Evolutionary conservation across 2,113 vertebrate genomes (phyloP), one percentile per base, ranked within the genome.

Genomic region (Oncorhynchus gorbuscha): DNA sequence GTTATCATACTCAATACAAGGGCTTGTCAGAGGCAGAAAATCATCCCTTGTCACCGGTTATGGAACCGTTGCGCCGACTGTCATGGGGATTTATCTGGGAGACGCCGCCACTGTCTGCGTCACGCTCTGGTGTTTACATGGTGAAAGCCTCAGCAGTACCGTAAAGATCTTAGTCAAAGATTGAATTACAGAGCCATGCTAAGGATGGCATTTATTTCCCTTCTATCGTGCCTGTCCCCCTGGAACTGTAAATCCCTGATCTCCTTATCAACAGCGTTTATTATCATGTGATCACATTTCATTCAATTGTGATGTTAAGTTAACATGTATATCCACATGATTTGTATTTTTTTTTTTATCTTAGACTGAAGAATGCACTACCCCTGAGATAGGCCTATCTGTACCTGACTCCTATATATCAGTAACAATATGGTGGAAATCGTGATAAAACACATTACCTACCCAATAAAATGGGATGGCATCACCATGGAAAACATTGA

Each of bases 1-100:
- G 96, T 98, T 97, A 98, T 97, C 96, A 97, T 97, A 97, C 96
- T 97, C 96, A 96, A 97, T 98, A 95, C 94, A 82, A 88, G 82
- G 91, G 91, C 95, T 95, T 97, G 97, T 98, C 97, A 96, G 95
- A 92, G 91, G 95, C 78, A 59, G 97, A 96, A 98, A 98, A 98
- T 97, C 96, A 96, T 95, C 94, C 94, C 76, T 83, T 96, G 96
- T 97, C 96, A 94, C 96, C 94, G 94, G 94, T 97, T 96, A 96
- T 94, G 94, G 95, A 92, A 97, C 93, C 92, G 84, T 95, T 45
- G 39, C 95, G 93, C 91, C 84, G 94, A 95, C 97, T 97, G 96
- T 95, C 96, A 95, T 90, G 94, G 93, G 93, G 94, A 97, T 98
- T 98, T 98, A 98, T 97, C 94, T 92, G 88, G 82, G 75, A 83